Conservation (phyloP, 2,797 vertebrate species). For the Bothrops alternatus region DNA sequence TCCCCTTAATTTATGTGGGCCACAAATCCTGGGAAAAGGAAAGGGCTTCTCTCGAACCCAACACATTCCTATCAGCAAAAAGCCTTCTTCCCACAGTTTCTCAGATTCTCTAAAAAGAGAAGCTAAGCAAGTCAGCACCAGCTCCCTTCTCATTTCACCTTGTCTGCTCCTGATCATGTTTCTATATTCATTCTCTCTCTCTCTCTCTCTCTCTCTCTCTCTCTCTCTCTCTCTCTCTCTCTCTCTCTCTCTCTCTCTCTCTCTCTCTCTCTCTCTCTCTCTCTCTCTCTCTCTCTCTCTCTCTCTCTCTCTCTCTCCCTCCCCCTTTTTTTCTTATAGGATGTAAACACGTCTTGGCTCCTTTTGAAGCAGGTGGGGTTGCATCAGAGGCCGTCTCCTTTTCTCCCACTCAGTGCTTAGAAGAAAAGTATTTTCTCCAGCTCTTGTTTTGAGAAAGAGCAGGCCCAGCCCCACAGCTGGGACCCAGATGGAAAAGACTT, state of each 20-base stretch:
- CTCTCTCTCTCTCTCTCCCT: not conserved
- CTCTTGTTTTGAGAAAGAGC: not conserved
- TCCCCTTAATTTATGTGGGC: not conserved
- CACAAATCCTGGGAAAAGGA: not conserved
- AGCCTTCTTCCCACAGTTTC: not conserved
- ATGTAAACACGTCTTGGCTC: not conserved
- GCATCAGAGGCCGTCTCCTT: not conserved
- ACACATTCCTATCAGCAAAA: not conserved
- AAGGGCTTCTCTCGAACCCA: not conserved
- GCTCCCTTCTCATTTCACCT: not conserved
- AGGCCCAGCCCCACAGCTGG: not conserved
- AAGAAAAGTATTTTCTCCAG: not conserved
- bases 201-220: too few relatives aligned
- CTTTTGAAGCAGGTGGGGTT: not conserved
- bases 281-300: too few relatives aligned
- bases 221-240: not conserved
- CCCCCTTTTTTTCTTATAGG: not conserved
- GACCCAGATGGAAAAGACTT: not conserved
- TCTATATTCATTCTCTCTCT: not conserved
- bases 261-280: not conserved
- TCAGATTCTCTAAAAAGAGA: not conserved
- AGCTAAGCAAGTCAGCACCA: not conserved
- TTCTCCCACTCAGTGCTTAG: not conserved
- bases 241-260: not conserved
- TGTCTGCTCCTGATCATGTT: not conserved